phyloP scores from a whole-genome alignment of 1,140 invertebrate genomes.

The Centruroides sculpturatus region DNA sequence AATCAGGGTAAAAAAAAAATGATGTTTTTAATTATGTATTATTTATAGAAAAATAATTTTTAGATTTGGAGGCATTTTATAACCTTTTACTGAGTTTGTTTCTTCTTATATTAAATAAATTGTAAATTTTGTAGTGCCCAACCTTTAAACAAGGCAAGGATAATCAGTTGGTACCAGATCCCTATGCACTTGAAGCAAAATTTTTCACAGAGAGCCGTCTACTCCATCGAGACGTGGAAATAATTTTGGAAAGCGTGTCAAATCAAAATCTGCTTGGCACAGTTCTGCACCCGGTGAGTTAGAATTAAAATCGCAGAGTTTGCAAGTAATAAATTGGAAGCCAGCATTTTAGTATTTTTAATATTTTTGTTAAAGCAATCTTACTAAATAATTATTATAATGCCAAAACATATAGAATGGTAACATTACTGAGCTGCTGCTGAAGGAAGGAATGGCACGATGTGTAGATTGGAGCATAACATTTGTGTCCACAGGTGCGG shows the following conservation, averaged over 20 bases:
- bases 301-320: not conserved
- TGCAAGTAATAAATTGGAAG: too few relatives aligned
- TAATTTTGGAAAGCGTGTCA: constrained; percentile 53
- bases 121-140: too few relatives aligned
- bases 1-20: constrained; percentile 58
- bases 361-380: too few relatives aligned
- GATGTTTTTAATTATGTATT: too few relatives aligned
- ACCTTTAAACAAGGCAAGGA: not conserved
- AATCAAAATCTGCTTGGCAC: constrained; percentile 72
- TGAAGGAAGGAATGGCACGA: constrained; percentile 82
- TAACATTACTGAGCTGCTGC: constrained; percentile 86
- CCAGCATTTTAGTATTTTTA: too few relatives aligned
- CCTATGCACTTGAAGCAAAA: constrained; percentile 62
- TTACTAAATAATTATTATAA: too few relatives aligned
- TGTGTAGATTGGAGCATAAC: constrained; percentile 97
- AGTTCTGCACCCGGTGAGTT: constrained; percentile 73
- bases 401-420: constrained; percentile 39
- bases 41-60: too few relatives aligned
- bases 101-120: too few relatives aligned
- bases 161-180: constrained; percentile 40
- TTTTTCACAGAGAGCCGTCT: constrained; percentile 83
- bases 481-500: constrained; percentile 61
- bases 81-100: too few relatives aligned
- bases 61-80: too few relatives aligned
- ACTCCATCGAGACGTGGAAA: constrained; percentile 82